Evolutionary conservation across 2,113 vertebrate species (phyloP).

Genomic region (Ailurus styani): DNA sequence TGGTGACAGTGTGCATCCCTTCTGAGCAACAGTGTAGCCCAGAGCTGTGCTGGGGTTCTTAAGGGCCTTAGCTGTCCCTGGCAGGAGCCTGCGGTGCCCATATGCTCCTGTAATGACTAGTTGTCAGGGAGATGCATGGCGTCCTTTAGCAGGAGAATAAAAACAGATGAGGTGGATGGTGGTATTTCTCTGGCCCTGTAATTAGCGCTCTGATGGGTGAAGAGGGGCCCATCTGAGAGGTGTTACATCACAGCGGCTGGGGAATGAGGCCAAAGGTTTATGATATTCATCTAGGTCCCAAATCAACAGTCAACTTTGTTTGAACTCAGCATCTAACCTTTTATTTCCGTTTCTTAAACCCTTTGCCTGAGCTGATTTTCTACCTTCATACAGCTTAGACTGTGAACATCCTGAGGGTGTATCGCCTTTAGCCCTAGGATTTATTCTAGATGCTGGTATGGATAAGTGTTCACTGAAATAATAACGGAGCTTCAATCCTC

Average conservation of each 20-base stretch:
- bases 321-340: background rate
- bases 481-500: background rate
- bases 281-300: conserved; percentile 40
- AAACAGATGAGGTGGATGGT: conserved; percentile 78
- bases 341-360: conserved; percentile 37
- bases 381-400: background rate
- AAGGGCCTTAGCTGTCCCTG: conserved; percentile 62
- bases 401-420: background rate
- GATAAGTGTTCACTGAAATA: background rate
- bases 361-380: conserved; percentile 42
- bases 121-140: conserved; percentile 85
- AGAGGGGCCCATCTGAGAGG: conserved; percentile 65
- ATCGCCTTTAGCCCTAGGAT: background rate
- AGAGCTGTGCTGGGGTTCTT: background rate
- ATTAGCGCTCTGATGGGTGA: conserved; percentile 80
- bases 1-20: background rate
- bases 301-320: background rate
- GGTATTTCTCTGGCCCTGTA: conserved; percentile 84
- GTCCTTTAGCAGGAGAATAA: conserved; percentile 80
- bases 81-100: conserved; percentile 70
- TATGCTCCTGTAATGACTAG: conserved; percentile 81
- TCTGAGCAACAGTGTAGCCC: background rate
- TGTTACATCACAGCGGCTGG: conserved; percentile 73
- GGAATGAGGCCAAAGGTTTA: conserved; percentile 43
- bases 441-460: background rate